Percentiles rank a stretch among this genome's conserved stretches.
Evolutionary conservation across 2,888 invertebrate species (phyloP).

Genomic region (Allygus modestus): DNA sequence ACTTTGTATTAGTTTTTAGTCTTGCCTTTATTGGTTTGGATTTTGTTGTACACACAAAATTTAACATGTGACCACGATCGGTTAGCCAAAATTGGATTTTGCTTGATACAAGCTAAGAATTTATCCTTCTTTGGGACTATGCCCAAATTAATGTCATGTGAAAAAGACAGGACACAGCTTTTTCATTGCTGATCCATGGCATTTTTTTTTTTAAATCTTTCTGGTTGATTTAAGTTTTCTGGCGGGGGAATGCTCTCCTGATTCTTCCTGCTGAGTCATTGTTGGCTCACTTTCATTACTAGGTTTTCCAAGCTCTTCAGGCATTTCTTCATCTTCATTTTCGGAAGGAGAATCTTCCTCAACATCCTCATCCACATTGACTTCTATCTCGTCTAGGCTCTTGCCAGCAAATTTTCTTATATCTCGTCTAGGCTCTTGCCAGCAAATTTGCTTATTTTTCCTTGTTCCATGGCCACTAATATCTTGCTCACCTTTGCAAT

Average conservation of each 20-base stretch:
- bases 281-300: background rate
- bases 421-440: conserved; percentile 35
- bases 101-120: background rate
- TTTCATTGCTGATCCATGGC: background rate
- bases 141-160: background rate
- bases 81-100: background rate
- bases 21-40: background rate
- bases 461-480: conserved; percentile 38
- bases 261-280: background rate
- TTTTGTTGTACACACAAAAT: conserved; percentile 1
- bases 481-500: conserved; percentile 47
- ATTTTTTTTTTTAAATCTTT: background rate
- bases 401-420: conserved; percentile 4
- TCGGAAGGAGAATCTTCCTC: background rate
- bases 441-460: background rate
- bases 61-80: background rate
- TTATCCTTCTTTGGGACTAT: background rate
- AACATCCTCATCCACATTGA: conserved; percentile 7
- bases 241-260: background rate
- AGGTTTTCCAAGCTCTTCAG: background rate
- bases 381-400: conserved; percentile 22
- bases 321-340: background rate
- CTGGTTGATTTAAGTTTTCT: background rate
- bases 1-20: too few species aligned
- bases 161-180: background rate